Conservation (phyloP, 1,140 invertebrate genomes). For the Heliconius himera region DNA sequence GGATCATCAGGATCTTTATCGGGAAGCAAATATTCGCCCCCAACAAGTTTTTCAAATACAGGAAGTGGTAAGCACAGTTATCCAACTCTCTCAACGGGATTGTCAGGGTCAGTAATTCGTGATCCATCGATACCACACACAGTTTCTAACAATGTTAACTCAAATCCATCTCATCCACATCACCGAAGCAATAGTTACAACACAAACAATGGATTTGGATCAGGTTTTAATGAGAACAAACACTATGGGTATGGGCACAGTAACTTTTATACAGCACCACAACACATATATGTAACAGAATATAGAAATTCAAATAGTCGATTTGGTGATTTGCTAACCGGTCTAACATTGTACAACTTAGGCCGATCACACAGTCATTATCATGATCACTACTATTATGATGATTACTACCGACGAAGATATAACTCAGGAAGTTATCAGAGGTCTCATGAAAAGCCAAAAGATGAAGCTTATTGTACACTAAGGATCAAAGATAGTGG, state of each 20-base stretch:
- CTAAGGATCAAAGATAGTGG: constrained; percentile 65
- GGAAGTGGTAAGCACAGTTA: constrained; percentile 3
- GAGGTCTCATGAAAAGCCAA: constrained; percentile 38
- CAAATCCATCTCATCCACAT: constrained; percentile 22
- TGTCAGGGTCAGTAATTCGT: constrained; percentile 18
- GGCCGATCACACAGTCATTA: constrained; percentile 64
- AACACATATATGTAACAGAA: constrained; percentile 66
- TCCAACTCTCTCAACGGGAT: constrained; percentile 16
- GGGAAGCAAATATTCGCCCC: neutral
- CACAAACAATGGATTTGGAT: constrained; percentile 37
- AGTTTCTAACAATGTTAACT: neutral
- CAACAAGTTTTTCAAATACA: neutral
- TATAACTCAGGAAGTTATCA: constrained; percentile 45
- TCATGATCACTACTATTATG: constrained; percentile 68
- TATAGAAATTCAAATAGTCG: constrained; percentile 70
- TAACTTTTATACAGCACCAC: constrained; percentile 53
- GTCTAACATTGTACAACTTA: constrained; percentile 71
- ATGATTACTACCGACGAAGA: constrained; percentile 68
- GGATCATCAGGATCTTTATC: neutral
- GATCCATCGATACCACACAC: neutral
- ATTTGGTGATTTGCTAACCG: constrained; percentile 65
- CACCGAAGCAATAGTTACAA: constrained; percentile 36
- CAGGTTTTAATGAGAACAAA: constrained; percentile 27
- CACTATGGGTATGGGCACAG: constrained; percentile 18
- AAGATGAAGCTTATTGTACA: constrained; percentile 58